Percentiles rank a stretch among this genome's conserved stretches.
These are phyloP conservation scores for Leptinotarsa juncta DNA, from an alignment of 2,888 invertebrate genomes.

Conservation along the genomic window DNA sequence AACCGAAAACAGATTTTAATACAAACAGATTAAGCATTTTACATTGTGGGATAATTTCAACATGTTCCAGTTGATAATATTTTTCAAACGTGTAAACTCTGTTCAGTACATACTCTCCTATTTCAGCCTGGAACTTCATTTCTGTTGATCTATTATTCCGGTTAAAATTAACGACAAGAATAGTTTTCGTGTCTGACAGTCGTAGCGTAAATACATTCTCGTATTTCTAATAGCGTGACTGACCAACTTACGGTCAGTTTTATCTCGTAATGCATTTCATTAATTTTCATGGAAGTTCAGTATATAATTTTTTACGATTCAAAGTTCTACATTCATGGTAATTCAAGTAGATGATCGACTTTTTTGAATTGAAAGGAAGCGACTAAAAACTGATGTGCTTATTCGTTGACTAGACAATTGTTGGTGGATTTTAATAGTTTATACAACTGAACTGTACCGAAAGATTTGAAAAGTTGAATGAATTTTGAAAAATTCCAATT, in stretches of 20 bases:
- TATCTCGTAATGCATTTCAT: slow-evolving; percentile 28
- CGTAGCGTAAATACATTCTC: background rate
- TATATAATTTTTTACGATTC: slow-evolving; percentile 19
- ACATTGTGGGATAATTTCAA: background rate
- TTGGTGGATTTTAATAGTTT: no score
- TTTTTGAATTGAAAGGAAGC: background rate
- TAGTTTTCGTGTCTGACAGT: background rate
- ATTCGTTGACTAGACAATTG: no score
- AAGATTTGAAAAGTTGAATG: no score
- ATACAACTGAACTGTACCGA: no score
- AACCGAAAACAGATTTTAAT: no score
- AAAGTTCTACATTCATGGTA: background rate
- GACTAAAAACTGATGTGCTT: background rate
- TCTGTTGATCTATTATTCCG: slow-evolving; percentile 8
- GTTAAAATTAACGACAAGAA: background rate
- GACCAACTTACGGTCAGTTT: slow-evolving; percentile 26
- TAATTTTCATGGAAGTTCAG: slow-evolving; percentile 28
- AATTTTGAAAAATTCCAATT: no score
- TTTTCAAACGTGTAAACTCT: background rate
- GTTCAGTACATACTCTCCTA: background rate
- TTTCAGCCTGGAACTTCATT: background rate
- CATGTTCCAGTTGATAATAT: background rate
- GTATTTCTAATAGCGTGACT: slow-evolving; percentile 31
- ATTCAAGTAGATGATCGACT: background rate
- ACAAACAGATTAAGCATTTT: no score